Conservation (phyloP, 2,888 invertebrate genomes). For the Agonopterix arenella region DNA sequence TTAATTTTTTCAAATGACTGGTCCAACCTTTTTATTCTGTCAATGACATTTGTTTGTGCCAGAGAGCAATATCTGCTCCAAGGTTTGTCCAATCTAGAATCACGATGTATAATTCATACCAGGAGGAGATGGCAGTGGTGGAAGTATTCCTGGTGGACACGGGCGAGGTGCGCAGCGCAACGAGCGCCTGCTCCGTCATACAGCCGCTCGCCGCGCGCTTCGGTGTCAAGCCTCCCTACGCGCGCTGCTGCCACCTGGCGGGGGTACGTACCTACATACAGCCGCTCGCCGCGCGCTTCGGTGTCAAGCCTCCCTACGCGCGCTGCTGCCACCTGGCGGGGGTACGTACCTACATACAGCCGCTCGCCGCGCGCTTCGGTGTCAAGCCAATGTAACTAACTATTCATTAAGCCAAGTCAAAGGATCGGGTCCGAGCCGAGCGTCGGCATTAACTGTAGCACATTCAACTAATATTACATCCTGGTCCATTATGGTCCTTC, state of each 20-base stretch:
- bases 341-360: constrained; percentile 41
- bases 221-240: constrained; percentile 43
- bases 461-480: too few relatives aligned
- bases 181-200: constrained; percentile 17
- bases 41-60: too few relatives aligned
- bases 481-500: too few relatives aligned
- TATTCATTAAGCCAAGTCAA: too few relatives aligned
- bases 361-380: constrained; percentile 33
- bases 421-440: too few relatives aligned
- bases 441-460: too few relatives aligned
- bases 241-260: constrained; percentile 60
- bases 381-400: too few relatives aligned
- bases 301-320: constrained; percentile 14
- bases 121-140: constrained; percentile 30
- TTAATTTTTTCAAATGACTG: too few relatives aligned
- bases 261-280: constrained; percentile 46
- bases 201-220: constrained; percentile 41
- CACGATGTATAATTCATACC: neutral
- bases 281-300: constrained; percentile 36
- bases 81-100: neutral
- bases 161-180: constrained; percentile 36
- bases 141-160: constrained; percentile 55
- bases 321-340: constrained; percentile 47
- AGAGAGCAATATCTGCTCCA: too few relatives aligned
- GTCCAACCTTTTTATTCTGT: too few relatives aligned